Evolutionary conservation across 1,140 invertebrate species (phyloP), one percentile per base, ranked within the genome.

Genomic region (Lepidurus arcticus): DNA sequence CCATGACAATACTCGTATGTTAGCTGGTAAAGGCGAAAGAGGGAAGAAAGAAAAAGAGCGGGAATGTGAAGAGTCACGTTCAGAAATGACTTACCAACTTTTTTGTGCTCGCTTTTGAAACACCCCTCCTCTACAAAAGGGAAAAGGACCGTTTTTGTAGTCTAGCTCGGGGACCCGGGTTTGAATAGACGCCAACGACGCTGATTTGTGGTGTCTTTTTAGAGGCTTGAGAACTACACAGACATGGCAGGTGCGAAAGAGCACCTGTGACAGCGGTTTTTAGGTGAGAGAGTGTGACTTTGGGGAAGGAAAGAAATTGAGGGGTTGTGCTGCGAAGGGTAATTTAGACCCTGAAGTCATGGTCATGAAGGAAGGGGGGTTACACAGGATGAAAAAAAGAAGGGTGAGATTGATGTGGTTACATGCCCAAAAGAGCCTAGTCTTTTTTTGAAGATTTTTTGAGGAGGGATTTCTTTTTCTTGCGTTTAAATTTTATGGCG

Each of bases 41-140:
- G 53, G 53, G 9, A 21, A 65, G 53, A 65, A 65, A 65, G 21
- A 65, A 65, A 65, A 21, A 65, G 13, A 21, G 53, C 53, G 53
- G 53, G 53, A 65, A 65, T 65, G 53, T 65, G 53, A 65, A 65
- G 53, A 65, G 53, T 65, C 53, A 65, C 53, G 53, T 65, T 65
- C 53, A n/a, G 53, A 65, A 65, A 65, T 65, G 53, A 65, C 53
- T 65, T 65, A 65, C 16, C 9, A 13, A 65, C 53, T 65, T 65
- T 65, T 47, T 65, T 65, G 34, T 65, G 21, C 53, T 21, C 21
- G 16, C 53, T 65, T 65, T 3, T 21, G 21, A 65, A 13, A n/a
- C 13, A 11, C 21, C 6, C 21, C 13, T 65, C 13, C 8, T 34
- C 34, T 3, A 34, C 34, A 1, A 65, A 65, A 65, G 53, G 13